Evolutionary conservation across 2,113 vertebrate genomes (phyloP).

Genomic region (Indicator indicator): DNA sequence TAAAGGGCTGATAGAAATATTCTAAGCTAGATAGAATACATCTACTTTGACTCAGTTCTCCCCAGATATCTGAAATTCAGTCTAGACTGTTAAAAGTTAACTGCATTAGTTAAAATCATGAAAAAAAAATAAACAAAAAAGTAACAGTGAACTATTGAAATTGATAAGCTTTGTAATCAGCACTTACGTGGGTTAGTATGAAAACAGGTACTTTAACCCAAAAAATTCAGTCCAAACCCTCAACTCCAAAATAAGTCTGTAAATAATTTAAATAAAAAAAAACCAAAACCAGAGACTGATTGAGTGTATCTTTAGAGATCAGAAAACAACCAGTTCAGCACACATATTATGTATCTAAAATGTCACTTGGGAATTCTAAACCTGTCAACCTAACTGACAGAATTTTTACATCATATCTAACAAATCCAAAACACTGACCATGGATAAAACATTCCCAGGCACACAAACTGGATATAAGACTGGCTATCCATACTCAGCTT

Average conservation of each 20-base stretch:
- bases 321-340: neutral
- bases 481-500: neutral
- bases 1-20: neutral
- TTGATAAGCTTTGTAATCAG: neutral
- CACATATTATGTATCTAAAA: neutral
- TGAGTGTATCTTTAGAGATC: neutral
- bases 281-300: too few relatives aligned
- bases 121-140: neutral
- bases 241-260: neutral
- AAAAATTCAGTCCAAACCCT: neutral
- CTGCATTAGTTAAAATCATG: neutral
- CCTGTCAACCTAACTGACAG: neutral
- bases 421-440: neutral
- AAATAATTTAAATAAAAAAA: neutral
- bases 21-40: neutral
- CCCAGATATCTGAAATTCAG: neutral
- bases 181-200: neutral
- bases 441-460: neutral
- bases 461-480: neutral
- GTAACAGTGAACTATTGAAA: neutral
- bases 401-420: neutral
- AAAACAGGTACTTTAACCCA: neutral
- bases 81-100: neutral
- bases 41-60: neutral
- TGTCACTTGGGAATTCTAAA: neutral